Evolutionary conservation across 35 echinoderm and acorn worm species (phyloP).

Genomic region (Apostichopus parvimensis): DNA sequence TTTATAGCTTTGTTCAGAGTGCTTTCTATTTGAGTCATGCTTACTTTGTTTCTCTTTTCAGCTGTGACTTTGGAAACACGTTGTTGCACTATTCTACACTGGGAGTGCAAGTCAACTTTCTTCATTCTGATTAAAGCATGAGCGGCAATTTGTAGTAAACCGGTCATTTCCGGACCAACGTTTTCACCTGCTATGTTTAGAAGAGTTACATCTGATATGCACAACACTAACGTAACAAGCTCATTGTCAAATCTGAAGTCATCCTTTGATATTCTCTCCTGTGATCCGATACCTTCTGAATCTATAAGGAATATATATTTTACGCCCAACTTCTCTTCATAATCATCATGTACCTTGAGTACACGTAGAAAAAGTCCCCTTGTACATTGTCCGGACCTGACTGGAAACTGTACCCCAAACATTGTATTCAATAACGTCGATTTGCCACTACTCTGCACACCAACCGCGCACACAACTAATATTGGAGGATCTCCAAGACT

Average conservation of each 20-base stretch:
- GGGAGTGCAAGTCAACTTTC: neutral
- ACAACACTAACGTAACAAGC: slow-evolving; percentile 14
- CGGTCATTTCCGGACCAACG: neutral
- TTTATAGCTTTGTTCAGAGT: neutral
- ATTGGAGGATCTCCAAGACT: too few relatives aligned
- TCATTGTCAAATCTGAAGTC: slow-evolving; percentile 28
- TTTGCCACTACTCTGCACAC: too few relatives aligned
- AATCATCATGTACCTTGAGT: too few relatives aligned
- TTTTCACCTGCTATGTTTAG: neutral
- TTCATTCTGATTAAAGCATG: slow-evolving; percentile 41
- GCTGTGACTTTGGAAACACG: neutral
- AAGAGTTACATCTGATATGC: slow-evolving; percentile 13
- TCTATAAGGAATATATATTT: too few relatives aligned
- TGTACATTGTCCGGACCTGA: too few relatives aligned
- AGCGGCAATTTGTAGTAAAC: slow-evolving; percentile 17
- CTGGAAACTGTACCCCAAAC: too few relatives aligned
- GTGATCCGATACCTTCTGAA: neutral
- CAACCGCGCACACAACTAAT: too few relatives aligned
- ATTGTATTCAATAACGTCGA: too few relatives aligned
- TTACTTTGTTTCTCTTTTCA: neutral
- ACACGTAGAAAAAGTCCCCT: too few relatives aligned
- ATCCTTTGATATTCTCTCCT: neutral
- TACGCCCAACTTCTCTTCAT: too few relatives aligned
- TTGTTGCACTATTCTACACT: slow-evolving; percentile 10
- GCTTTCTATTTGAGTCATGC: neutral